Conservation (phyloP, 2,113 vertebrate species). For the Myotis lucifugus region DNA sequence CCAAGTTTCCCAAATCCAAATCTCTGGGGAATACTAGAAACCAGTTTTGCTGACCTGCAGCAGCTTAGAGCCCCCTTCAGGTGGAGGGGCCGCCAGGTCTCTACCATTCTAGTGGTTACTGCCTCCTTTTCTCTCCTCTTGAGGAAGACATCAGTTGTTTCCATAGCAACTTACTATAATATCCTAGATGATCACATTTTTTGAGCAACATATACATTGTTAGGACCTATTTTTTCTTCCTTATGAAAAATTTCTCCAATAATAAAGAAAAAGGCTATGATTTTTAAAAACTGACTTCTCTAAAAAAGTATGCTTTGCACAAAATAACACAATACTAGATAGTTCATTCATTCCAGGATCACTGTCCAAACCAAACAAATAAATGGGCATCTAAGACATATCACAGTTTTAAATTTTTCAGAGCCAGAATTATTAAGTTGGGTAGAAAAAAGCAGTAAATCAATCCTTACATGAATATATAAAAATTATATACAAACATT, state of each 20-base stretch:
- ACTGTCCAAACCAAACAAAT: conserved; percentile 15
- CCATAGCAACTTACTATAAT: conserved; percentile 14
- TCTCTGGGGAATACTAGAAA: neutral
- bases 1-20: neutral
- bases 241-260: conserved; percentile 47
- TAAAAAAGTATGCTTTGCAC: conserved; percentile 56
- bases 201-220: conserved; percentile 17
- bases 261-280: conserved; percentile 44
- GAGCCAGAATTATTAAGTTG: neutral
- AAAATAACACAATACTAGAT: conserved; percentile 31
- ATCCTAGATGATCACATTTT: neutral
- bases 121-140: neutral
- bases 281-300: conserved; percentile 22
- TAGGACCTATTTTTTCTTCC: conserved; percentile 1
- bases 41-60: neutral
- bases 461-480: neutral
- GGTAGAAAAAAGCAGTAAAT: conserved; percentile 42
- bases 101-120: neutral
- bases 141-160: conserved; percentile 18
- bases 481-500: conserved; percentile 15
- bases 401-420: conserved; percentile 43
- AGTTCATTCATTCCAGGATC: conserved; percentile 34
- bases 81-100: neutral
- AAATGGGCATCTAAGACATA: neutral
- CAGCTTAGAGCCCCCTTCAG: too few relatives aligned